Conservation (phyloP, 2,113 vertebrate genomes). For the Colius striatus region DNA sequence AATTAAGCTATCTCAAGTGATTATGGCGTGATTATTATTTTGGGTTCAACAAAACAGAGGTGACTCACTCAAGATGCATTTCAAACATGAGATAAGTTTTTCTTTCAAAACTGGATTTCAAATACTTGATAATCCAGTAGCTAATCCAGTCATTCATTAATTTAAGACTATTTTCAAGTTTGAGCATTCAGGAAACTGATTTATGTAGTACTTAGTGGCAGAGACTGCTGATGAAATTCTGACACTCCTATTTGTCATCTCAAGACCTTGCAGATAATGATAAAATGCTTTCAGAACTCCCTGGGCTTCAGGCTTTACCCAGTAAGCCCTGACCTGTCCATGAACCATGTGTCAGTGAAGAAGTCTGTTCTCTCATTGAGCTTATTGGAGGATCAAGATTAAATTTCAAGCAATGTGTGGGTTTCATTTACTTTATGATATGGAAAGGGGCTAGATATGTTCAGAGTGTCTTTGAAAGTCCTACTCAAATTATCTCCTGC, state of each 20-base stretch:
- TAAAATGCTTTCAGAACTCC: not conserved
- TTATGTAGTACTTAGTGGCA: not conserved
- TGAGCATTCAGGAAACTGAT: not conserved
- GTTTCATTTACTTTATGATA: constrained; percentile 14
- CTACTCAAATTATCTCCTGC: constrained; percentile 19
- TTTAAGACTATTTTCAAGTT: not conserved
- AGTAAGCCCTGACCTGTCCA: not conserved
- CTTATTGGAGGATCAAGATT: constrained; percentile 1
- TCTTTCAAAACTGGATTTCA: not conserved
- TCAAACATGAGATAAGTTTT: not conserved
- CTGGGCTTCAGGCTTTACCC: not conserved
- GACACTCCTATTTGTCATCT: not conserved
- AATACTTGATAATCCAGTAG: not conserved
- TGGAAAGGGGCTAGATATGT: not conserved
- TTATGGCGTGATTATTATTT: not conserved
- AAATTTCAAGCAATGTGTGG: not conserved
- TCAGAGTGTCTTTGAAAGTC: constrained; percentile 31
- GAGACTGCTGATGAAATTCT: not conserved
- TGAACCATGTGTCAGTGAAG: not conserved
- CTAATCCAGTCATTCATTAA: not conserved
- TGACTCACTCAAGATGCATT: not conserved
- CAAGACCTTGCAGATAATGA: not conserved
- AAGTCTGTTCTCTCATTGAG: not conserved
- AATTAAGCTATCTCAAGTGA: not conserved
- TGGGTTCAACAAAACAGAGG: not conserved